Base-by-base conservation (phyloP, 2,888 invertebrate species). In the Microplitis manilae region DNA sequence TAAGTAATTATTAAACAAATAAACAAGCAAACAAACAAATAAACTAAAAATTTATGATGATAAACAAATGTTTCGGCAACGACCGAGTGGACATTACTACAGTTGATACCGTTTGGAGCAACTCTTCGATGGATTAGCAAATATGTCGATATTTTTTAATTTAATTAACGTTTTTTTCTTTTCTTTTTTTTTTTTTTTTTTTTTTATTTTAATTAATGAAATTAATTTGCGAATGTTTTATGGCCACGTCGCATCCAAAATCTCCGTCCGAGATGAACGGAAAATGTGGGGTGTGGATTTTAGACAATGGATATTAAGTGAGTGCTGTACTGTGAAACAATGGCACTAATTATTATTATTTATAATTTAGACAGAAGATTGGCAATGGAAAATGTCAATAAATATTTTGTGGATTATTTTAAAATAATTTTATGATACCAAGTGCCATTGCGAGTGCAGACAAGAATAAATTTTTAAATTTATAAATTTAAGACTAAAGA, bases 211-310 rank as follows among this genome's bases (percentile, higher is more conserved):
- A 8, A 15, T 62, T n/a, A 30, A 64, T 64, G 40, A 50, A 41
- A 41, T 50, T 50, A 50, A 50, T 50, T 50, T 9, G 50, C 50
- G 50, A 65, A 65, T 65, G 38, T 65, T 65, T 65, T 65, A 50
- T 50, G 50, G 13, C 1, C 50, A 50, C 50, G 39, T 68, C 68
- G 68, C 40, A 15, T 68, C 50, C 15, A 60, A 40, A 72, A 76
- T 39, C 41, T 77, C 77, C 77, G 77, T 77, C 77, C 77, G 77
- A 68, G 73, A 73, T 50, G 68, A 72, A 65, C 50, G 50, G n/a
- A 64, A 75, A 64, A 72, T 73, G 40, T 20, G 72, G 39, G 64
- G 64, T 64, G 62, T 64, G 72, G 13, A 64, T 65, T 72, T 61
- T 62, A 72, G 72, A 17, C 40, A 62, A 41, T 64, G 41, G n/a